Conservation (phyloP, 2,888 invertebrate genomes). For the Dryobota labecula region DNA sequence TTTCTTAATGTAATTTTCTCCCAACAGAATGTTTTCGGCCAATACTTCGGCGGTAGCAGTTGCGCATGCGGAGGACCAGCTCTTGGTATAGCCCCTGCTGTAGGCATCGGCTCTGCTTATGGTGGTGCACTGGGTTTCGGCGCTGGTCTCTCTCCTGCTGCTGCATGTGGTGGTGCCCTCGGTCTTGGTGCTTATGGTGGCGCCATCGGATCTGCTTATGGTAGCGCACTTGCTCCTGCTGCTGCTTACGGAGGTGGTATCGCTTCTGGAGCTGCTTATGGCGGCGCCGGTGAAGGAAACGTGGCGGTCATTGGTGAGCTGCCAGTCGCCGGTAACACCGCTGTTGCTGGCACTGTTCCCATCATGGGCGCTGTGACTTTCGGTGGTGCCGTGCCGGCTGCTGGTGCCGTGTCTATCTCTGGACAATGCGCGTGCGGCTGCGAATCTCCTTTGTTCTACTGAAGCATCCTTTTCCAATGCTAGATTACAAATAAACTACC, state of each 20-base stretch:
- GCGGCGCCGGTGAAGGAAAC: slow-evolving; percentile 68
- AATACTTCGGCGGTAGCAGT: too few species aligned
- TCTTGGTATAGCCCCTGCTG: too few species aligned
- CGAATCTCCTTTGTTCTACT: slow-evolving; percentile 9
- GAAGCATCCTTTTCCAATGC: neutral
- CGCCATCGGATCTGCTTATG: neutral
- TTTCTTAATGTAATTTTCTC: too few species aligned
- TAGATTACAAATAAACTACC: neutral
- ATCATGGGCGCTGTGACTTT: slow-evolving; percentile 69
- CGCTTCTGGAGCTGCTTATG: too few species aligned
- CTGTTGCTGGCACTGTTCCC: slow-evolving; percentile 62
- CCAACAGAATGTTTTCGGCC: too few species aligned
- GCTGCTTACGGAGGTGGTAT: too few species aligned
- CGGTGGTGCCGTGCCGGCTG: slow-evolving; percentile 36
- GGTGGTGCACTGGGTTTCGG: slow-evolving; percentile 32
- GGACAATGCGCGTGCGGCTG: slow-evolving; percentile 52
- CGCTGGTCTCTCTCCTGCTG: neutral
- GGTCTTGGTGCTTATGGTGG: neutral
- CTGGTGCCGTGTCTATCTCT: slow-evolving; percentile 44
- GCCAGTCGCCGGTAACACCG: slow-evolving; percentile 51
- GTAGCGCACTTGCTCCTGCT: too few species aligned
- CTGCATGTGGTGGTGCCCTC: neutral
- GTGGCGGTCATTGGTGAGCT: slow-evolving; percentile 69
- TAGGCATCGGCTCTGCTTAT: neutral
- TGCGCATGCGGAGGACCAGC: too few species aligned